Evolutionary conservation across 1,140 invertebrate species (phyloP), one percentile per base, ranked within the genome.

Genomic region (Drosophila sucinea): DNA sequence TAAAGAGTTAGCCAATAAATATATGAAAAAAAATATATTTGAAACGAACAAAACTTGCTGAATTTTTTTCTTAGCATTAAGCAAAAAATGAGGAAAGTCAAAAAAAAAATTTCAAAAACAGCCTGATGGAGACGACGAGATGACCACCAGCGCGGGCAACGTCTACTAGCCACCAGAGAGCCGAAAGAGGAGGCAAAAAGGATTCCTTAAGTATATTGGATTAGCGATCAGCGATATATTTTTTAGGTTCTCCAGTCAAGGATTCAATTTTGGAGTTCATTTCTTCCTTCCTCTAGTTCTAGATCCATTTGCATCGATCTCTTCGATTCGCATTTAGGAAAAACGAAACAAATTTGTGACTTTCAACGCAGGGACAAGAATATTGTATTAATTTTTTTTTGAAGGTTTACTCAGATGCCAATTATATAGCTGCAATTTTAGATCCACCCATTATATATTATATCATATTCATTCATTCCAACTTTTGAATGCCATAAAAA

Each of bases 1-100:
- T 89, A 89, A 89, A 89, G 90, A 91, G 86, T 91, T 91, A 91
- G 90, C 90, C 90, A 91, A 91, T 91, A 91, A 91, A 89, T 90
- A 91, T 91, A 90, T 90, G 82, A 91, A 91, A 81, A 72, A 85
- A 86, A 91, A 90, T 91, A 91, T 91, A 91, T 91, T 91, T 91
- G 82, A 91, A 91, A 89, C 89, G 80, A 84, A 89, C 68, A 77
- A 75, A 70, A 70, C 61, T 60, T 75, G 69, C 63, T 44, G 6
- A 71, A 67, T 79, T 73, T 89, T 82, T 78, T 81, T 73, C 77
- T 84, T 65, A 27, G 57, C n/a, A n/a, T n/a, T 77, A 77, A 40
- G 56, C 30, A 61, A 71, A 30, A 67, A 65, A 35, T 23, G 7
- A 71, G 77, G 77, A 73, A 58, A 54, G 4, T 2, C 6, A 23